A percentile compares a stretch with the other conserved stretches of the same genome.
These are phyloP conservation scores for Drosophila suzukii DNA, from an alignment of 1,140 invertebrate genomes.

Conservation along the genomic window DNA sequence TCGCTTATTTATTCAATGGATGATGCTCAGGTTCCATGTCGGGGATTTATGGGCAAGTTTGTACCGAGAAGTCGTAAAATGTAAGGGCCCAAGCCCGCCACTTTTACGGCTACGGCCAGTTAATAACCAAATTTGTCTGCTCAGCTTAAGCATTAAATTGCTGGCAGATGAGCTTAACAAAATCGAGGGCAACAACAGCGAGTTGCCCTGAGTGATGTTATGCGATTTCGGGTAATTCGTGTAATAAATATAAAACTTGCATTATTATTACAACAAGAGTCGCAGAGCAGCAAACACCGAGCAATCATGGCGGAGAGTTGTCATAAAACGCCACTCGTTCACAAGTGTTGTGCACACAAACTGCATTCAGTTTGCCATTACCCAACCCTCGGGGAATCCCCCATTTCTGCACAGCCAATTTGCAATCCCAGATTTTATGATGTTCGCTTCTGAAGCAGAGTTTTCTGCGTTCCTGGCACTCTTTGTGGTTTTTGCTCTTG, in stretches of 20 bases:
- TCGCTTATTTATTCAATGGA: slow-evolving; percentile 42
- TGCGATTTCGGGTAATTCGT: slow-evolving; percentile 47
- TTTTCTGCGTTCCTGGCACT: slow-evolving; percentile 13
- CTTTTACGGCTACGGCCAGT: slow-evolving; percentile 59
- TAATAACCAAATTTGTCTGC: slow-evolving; percentile 78
- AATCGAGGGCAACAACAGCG: slow-evolving; percentile 13
- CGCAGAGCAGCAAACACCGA: neutral
- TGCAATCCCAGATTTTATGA: slow-evolving; percentile 44
- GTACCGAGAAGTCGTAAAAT: slow-evolving; percentile 59
- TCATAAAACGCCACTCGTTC: slow-evolving; percentile 22
- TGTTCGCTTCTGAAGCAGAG: slow-evolving; percentile 8
- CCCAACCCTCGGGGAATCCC: slow-evolving; percentile 10
- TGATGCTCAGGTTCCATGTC: slow-evolving; percentile 33
- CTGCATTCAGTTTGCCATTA: slow-evolving; percentile 38
- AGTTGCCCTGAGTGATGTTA: slow-evolving; percentile 25
- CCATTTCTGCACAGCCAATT: slow-evolving; percentile 29
- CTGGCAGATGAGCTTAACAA: slow-evolving; percentile 25
- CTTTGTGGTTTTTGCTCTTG: slow-evolving; percentile 23
- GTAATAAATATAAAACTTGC: slow-evolving; percentile 51
- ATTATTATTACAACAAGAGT: slow-evolving; percentile 22
- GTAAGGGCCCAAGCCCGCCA: slow-evolving; percentile 46
- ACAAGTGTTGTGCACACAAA: slow-evolving; percentile 49
- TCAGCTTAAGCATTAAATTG: slow-evolving; percentile 46
- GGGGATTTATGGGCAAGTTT: slow-evolving; percentile 53
- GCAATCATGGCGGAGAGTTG: slow-evolving; percentile 13